These are phyloP conservation scores for Syrphus vitripennis DNA, from an alignment of 2,888 invertebrate genomes.

Conservation along the genomic window DNA sequence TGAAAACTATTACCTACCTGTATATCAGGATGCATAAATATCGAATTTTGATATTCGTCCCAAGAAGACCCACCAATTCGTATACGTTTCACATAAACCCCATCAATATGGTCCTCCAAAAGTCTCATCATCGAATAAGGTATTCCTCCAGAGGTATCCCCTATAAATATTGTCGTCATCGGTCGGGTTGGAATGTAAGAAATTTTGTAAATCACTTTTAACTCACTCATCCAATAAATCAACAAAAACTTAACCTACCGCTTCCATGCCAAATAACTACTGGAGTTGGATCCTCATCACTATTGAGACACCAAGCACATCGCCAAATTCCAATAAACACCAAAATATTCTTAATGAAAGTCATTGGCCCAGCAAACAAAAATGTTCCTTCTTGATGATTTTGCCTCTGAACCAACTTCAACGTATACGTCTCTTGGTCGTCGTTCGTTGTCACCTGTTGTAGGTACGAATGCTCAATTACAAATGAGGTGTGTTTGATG, in stretches of 20 bases:
- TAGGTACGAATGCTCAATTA: conserved; percentile 13
- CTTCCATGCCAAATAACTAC: conserved; percentile 97
- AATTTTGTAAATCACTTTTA: not conserved
- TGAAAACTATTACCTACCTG: conserved; percentile 82
- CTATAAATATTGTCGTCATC: too few species aligned
- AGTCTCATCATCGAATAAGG: conserved; percentile 84
- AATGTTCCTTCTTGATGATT: not conserved
- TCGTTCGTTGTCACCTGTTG: conserved; percentile 12
- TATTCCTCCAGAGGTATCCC: conserved; percentile 87
- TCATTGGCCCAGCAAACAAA: conserved; percentile 22
- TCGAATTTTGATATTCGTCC: conserved; percentile 90
- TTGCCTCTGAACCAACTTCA: not conserved
- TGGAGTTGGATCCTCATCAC: conserved; percentile 80
- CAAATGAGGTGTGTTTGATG: conserved; percentile 17
- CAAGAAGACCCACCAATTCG: conserved; percentile 86
- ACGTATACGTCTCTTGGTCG: not conserved
- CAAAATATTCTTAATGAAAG: conserved; percentile 24
- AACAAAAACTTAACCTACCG: conserved; percentile 84
- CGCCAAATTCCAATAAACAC: conserved; percentile 23
- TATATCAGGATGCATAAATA: conserved; percentile 88
- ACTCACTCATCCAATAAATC: conserved; percentile 7
- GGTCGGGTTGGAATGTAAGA: conserved; percentile 31
- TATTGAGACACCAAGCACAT: conserved; percentile 2
- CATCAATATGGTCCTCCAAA: conserved; percentile 87
- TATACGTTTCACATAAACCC: conserved; percentile 91